Conservation (phyloP, 2,113 vertebrate genomes). For the Philantomba maxwellii region DNA sequence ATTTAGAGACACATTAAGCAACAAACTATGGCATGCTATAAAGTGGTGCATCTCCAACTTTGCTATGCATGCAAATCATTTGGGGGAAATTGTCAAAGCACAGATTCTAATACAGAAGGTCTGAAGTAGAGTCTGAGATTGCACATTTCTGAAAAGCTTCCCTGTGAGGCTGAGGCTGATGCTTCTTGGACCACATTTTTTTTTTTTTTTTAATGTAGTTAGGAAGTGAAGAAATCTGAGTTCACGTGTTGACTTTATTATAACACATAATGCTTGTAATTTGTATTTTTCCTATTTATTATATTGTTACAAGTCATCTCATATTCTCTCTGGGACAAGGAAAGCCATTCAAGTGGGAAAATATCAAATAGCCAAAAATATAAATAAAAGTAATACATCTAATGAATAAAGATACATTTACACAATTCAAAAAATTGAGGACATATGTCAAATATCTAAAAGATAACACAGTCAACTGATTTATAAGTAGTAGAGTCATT, state of each 20-base stretch:
- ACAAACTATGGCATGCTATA: not conserved
- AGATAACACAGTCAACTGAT: not conserved
- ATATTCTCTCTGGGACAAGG: not conserved
- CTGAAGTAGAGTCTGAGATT: not conserved
- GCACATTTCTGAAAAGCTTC: not conserved
- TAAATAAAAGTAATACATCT: constrained; percentile 15
- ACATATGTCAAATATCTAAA: not conserved
- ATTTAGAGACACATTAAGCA: not conserved
- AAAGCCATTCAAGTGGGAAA: not conserved
- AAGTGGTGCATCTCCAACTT: not conserved
- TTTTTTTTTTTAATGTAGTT: not conserved
- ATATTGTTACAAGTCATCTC: not conserved
- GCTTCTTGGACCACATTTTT: not conserved
- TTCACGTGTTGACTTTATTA: not conserved
- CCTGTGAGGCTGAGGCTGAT: not conserved
- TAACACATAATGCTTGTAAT: not conserved
- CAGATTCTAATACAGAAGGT: not conserved
- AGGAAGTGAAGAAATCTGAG: not conserved
- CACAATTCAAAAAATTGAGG: not conserved
- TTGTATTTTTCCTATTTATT: not conserved
- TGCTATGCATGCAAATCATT: not conserved
- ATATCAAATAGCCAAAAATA: not conserved
- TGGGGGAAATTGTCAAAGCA: not conserved
- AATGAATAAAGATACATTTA: not conserved
- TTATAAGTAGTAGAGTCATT: not conserved